Percentiles rank a stretch among this genome's conserved stretches.
phyloP scores from a whole-genome alignment of 1,140 invertebrate genomes.

The Trachymyrmex cornetzi region DNA sequence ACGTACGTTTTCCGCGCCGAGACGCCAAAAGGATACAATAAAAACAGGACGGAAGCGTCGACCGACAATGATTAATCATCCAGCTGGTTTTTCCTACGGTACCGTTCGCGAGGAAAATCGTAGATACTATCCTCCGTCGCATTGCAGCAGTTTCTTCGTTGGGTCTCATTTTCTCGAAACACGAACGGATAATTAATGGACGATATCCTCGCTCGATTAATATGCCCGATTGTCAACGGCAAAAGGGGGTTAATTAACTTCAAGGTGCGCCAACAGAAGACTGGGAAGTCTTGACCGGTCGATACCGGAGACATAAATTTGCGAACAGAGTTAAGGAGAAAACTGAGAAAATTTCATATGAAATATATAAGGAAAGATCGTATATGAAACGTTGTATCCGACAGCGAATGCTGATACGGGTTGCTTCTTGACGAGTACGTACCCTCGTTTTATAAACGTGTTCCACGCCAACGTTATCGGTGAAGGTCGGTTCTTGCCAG shows the following conservation, averaged over 20 bases:
- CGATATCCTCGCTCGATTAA: slow-evolving; percentile 59
- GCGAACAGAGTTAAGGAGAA: slow-evolving; percentile 8
- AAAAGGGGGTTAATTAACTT: slow-evolving; percentile 69
- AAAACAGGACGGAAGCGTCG: not conserved
- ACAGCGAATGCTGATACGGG: not conserved
- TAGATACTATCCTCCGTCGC: slow-evolving; percentile 23
- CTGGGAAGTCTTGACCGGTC: not conserved
- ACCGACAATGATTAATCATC: slow-evolving; percentile 63
- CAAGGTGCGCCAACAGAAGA: not conserved
- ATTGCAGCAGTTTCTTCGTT: slow-evolving; percentile 4
- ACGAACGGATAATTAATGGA: slow-evolving; percentile 70
- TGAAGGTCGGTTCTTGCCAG: slow-evolving; percentile 91
- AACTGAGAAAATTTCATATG: not conserved
- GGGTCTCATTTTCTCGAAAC: slow-evolving; percentile 26
- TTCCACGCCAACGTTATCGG: slow-evolving; percentile 88
- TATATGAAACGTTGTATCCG: not conserved
- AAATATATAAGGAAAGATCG: not conserved
- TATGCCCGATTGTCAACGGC: slow-evolving; percentile 70
- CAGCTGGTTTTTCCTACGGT: slow-evolving; percentile 12
- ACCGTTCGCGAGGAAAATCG: slow-evolving; percentile 18
- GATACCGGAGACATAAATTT: not conserved
- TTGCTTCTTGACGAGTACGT: slow-evolving; percentile 71
- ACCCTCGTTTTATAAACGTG: slow-evolving; percentile 89
- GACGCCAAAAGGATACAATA: not conserved
- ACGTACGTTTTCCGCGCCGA: slow-evolving; percentile 23